Evolutionary conservation across 2,113 vertebrate genomes (phyloP), one percentile per base, ranked within the genome.

Genomic region (Pterophyllum scalare): DNA sequence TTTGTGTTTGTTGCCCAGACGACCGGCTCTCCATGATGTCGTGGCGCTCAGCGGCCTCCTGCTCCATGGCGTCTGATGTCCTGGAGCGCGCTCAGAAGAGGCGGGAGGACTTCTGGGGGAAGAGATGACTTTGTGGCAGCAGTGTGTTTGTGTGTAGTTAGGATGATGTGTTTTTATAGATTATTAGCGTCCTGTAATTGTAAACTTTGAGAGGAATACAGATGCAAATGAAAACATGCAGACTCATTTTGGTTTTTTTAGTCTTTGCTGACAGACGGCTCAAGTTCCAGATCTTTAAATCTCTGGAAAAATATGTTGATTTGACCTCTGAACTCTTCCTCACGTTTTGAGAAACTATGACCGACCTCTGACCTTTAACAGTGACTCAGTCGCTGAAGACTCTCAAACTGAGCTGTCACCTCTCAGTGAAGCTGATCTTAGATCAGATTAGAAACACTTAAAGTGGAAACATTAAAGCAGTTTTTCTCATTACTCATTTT

Each of bases 71-170:
- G 12, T 90, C 92, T 0, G 75, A 67, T 0, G 54, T 94, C 64
- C 62, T 94, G 86, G 90, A 93, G 77, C 93, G 91, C 1, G 90
- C 92, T 80, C 92, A 81, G 82, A 93, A 74, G 81, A 93, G 94
- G 54, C 77, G 83, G 1, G 82, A 91, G 6, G 15, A 84, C 52
- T 94, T 94, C 84, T 94, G 94, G 94, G 93, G 87, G 22, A 92
- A 91, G 57, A 82, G 75, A 61, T 93, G 92, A 94, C 46, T 17
- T 59, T 22, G 58, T 33, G 6, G 14, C 3, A 65, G 67, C n/a
- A 10, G 76, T 9, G 4, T 38, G 6, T 59, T 22, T 49, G 31
- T 43, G 2, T 49, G 61, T 74, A 59, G 52, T 52, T 22, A 59
- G 14, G 56, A 14, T 59, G 3, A 72, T 56, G n/a, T 65, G 35